Evolutionary conservation across 92 coral and sea anemone species (phyloP).

Genomic region (Zoanthus solanderi): DNA sequence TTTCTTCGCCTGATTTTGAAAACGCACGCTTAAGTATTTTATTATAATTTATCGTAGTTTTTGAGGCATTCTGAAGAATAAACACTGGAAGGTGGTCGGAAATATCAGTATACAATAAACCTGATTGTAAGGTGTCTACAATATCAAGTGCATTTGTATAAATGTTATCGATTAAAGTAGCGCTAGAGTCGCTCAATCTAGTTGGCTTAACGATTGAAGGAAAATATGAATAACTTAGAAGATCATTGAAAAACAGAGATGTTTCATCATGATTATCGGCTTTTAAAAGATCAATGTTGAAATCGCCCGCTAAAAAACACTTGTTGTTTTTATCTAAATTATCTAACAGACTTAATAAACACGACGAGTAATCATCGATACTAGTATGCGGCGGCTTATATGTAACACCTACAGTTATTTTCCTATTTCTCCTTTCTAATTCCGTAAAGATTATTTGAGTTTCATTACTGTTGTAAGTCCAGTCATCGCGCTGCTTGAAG

Average conservation of each 20-base stretch:
- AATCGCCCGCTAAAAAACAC: no score
- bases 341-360: no score
- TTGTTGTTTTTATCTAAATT: no score
- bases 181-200: conserved; percentile 23
- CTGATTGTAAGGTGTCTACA: conserved; percentile 20
- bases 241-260: conserved; percentile 25
- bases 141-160: conserved; percentile 30
- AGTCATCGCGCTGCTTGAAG: conserved; percentile 23
- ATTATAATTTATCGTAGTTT: background rate
- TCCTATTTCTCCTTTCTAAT: conserved; percentile 13
- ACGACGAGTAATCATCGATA: no score
- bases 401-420: background rate
- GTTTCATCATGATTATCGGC: conserved; percentile 21
- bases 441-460: conserved; percentile 23
- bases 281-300: conserved; percentile 11
- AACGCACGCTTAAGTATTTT: conserved; percentile 17
- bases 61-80: conserved; percentile 2
- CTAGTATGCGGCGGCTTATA: no score
- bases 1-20: conserved; percentile 38
- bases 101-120: conserved; percentile 18
- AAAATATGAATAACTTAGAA: conserved; percentile 7
- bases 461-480: conserved; percentile 26
- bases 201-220: conserved; percentile 17
- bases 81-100: conserved; percentile 31
- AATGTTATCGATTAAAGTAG: conserved; percentile 19